Conservation (phyloP, 2,888 invertebrate species). For the Sphinx pinastri region DNA sequence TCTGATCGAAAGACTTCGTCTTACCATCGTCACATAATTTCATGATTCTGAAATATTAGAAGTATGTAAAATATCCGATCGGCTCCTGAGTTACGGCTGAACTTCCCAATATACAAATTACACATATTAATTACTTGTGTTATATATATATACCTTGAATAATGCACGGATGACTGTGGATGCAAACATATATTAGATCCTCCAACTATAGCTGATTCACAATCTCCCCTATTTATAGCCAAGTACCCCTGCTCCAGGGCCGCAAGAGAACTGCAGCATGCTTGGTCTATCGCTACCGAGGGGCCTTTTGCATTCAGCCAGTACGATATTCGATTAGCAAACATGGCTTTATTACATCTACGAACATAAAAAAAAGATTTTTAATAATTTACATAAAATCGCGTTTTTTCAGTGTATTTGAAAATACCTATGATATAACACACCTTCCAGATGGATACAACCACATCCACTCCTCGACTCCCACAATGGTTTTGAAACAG, state of each 20-base stretch:
- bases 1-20: slow-evolving; percentile 92
- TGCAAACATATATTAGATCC: slow-evolving; percentile 60
- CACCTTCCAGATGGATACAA: no score
- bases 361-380: not conserved
- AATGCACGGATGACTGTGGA: slow-evolving; percentile 65
- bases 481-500: no score
- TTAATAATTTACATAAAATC: not conserved
- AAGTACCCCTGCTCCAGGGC: slow-evolving; percentile 55
- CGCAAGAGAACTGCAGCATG: slow-evolving; percentile 50
- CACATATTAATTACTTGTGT: no score
- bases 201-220: slow-evolving; percentile 83
- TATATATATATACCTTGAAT: slow-evolving; percentile 37
- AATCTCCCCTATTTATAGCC: slow-evolving; percentile 54
- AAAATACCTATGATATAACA: no score
- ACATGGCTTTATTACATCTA: slow-evolving; percentile 56
- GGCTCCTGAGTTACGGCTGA: no score
- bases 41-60: slow-evolving; percentile 42
- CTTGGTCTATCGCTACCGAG: slow-evolving; percentile 52
- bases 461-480: no score
- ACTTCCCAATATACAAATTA: no score
- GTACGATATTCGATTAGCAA: slow-evolving; percentile 62
- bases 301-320: slow-evolving; percentile 62
- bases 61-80: no score
- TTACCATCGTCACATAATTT: slow-evolving; percentile 88
- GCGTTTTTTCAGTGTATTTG: no score